Percentiles rank a stretch among this genome's conserved stretches.
Evolutionary conservation across 2,113 vertebrate species (phyloP).

Genomic region (Albula glossodonta): DNA sequence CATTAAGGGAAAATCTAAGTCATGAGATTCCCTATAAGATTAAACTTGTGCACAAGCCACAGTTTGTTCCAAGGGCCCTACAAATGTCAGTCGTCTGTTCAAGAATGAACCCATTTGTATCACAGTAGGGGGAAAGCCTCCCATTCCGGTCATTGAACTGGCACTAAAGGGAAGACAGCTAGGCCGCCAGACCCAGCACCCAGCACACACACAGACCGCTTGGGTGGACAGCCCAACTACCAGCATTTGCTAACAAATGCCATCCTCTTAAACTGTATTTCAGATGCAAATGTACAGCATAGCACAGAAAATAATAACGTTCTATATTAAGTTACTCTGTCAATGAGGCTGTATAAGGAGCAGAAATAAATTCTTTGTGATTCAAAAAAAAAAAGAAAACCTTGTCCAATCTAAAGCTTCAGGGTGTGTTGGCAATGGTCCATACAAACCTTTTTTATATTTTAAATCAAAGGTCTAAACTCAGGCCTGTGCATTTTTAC

Average conservation of each 20-base stretch:
- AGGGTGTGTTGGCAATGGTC: neutral
- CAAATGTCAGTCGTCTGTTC: constrained; percentile 35
- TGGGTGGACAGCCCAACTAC: neutral
- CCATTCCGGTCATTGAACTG: neutral
- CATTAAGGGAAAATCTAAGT: constrained; percentile 63
- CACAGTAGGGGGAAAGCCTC: neutral
- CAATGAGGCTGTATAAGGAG: neutral
- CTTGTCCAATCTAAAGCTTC: neutral
- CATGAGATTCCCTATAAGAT: constrained; percentile 67
- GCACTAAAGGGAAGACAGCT: constrained; percentile 6
- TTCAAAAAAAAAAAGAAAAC: neutral
- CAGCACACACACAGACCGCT: neutral
- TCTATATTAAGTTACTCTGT: neutral
- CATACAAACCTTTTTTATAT: neutral
- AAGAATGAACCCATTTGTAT: constrained; percentile 23
- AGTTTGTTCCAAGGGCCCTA: constrained; percentile 54
- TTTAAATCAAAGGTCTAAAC: neutral
- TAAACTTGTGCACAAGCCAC: constrained; percentile 49
- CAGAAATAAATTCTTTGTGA: neutral
- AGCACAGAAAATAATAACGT: neutral
- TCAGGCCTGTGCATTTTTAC: neutral
- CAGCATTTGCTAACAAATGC: neutral
- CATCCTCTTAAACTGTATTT: neutral
- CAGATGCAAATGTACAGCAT: neutral
- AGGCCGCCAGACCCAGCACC: neutral